Evolutionary conservation across 2,113 vertebrate genomes (phyloP), one percentile per base, ranked within the genome.

Genomic region (Phyllopteryx taeniolatus): DNA sequence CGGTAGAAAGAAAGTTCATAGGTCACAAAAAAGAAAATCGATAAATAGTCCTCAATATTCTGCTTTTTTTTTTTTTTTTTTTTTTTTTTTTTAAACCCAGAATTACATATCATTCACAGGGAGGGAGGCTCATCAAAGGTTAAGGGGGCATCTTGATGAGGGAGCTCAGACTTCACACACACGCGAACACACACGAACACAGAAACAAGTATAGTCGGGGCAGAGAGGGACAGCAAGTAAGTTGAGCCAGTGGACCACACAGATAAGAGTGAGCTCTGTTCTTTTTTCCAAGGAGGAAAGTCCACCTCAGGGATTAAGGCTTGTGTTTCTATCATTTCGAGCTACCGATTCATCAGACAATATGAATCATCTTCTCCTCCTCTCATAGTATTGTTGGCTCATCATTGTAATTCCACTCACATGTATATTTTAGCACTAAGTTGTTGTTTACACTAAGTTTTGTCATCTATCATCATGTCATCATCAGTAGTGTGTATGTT

Each of bases 191-290:
- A 78, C 78, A 75, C 92, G 92, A 94, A 87, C 93, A 86, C 93
- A 95, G 94, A 96, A 96, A 92, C 71, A 84, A 82, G 74, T 53
- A 73, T 74, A 71, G 84, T 79, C 72, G 80, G 72, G 76, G 62
- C 70, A 79, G 66, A 90, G 74, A 78, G 63, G 85, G 88, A 89
- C 88, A 87, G 86, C 75, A n/a, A 83, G 88, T 88, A 91, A 93
- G 85, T 77, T 90, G 93, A 94, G 92, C 91, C 83, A 68, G 53
- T 81, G 80, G 95, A 95, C 96, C 96, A 95, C 95, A 95, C 96
- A 96, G 95, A 96, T 97, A 95, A 96, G 93, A 90, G 79, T 86
- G 79, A 90, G 90, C 93, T 94, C 94, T 95, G 91, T 95, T 95
- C 92, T 85, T 85, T 88, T 72, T 88, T 82, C 77, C 78, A 78